Conservation (phyloP, 2,888 invertebrate genomes). For the Hyles lineata region DNA sequence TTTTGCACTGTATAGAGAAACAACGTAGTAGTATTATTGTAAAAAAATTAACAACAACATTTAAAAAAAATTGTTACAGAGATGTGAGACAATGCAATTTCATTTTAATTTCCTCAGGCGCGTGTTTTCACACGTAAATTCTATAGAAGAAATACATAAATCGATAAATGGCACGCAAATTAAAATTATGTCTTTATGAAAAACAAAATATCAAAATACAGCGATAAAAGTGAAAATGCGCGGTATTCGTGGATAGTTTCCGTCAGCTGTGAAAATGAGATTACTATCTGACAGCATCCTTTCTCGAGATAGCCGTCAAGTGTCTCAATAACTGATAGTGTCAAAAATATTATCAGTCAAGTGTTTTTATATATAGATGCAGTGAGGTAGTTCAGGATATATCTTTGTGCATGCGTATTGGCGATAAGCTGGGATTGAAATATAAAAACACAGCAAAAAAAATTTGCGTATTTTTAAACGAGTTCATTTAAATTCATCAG, state of each 20-base stretch:
- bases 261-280: constrained; percentile 5
- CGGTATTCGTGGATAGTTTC: constrained; percentile 26
- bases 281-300: constrained; percentile 22
- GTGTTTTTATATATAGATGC: background rate
- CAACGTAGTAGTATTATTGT: too few species aligned
- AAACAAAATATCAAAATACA: background rate
- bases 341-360: constrained; percentile 27
- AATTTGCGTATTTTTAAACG: too few species aligned
- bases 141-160: too few species aligned
- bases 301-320: constrained; percentile 24
- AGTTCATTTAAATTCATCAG: too few species aligned
- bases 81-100: too few species aligned
- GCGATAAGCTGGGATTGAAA: background rate
- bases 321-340: constrained; percentile 36
- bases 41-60: too few species aligned
- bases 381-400: background rate
- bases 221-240: background rate
- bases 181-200: background rate
- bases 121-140: too few species aligned
- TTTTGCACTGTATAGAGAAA: too few species aligned
- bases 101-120: too few species aligned
- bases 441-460: background rate
- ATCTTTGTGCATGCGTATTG: background rate
- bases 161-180: too few species aligned
- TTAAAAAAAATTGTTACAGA: too few species aligned